Percentiles rank a stretch among this genome's conserved stretches.
phyloP scores from a whole-genome alignment of 2,797 vertebrate species.

The Rhyacichthys aspro region DNA sequence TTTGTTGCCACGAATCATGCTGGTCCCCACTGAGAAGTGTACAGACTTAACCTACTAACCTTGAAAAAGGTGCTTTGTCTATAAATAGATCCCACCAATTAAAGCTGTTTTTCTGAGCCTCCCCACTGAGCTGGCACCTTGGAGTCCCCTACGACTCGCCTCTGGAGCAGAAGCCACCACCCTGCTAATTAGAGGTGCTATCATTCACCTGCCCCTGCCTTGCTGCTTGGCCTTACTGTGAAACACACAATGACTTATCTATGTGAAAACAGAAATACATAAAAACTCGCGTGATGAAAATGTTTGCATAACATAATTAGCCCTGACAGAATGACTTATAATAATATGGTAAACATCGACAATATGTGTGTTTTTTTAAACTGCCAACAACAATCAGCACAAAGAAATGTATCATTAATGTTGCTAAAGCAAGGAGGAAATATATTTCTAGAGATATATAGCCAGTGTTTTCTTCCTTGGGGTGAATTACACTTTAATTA shows the following conservation, averaged over 20 bases:
- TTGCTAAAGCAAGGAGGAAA: too few species aligned
- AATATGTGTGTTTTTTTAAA: conserved; percentile 42
- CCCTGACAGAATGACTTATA: conserved; percentile 25
- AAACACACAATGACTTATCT: conserved; percentile 18
- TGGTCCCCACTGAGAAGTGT: conserved; percentile 65
- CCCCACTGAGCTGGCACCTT: conserved; percentile 71
- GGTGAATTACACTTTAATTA: conserved; percentile 71
- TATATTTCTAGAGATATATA: too few species aligned
- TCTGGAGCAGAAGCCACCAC: conserved; percentile 73
- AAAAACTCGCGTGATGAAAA: conserved; percentile 2
- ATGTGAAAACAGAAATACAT: conserved; percentile 29
- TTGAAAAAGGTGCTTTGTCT: conserved; percentile 75
- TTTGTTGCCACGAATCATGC: conserved; percentile 62
- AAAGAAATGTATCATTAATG: conserved; percentile 23
- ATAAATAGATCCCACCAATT: conserved; percentile 82
- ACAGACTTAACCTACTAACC: conserved; percentile 80
- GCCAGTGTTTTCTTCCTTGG: conserved; percentile 1
- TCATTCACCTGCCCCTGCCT: conserved; percentile 72
- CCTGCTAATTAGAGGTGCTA: conserved; percentile 76
- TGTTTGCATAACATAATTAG: conserved; percentile 32
- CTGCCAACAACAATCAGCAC: conserved; percentile 25
- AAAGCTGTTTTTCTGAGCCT: conserved; percentile 82
- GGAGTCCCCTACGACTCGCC: conserved; percentile 69
- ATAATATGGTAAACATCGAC: conserved; percentile 33
- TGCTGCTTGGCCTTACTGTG: conserved; percentile 45